Evolutionary conservation across 2,113 vertebrate genomes (phyloP).

Genomic region (Myotis yumanensis): DNA sequence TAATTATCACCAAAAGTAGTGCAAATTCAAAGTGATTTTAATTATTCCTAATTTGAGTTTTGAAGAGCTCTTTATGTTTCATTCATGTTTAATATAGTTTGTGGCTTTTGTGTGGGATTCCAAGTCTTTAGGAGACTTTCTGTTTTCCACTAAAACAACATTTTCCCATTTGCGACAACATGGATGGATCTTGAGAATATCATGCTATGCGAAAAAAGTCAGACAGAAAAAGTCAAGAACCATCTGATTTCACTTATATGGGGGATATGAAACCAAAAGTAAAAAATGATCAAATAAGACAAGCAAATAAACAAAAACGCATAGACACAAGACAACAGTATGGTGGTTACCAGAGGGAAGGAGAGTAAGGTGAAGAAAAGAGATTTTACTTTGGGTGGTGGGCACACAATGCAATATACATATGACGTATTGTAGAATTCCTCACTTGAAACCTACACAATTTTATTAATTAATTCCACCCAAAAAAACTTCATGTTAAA

Average conservation of each 20-base stretch:
- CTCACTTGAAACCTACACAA: neutral
- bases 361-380: neutral
- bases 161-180: neutral
- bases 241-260: neutral
- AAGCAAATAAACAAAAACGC: neutral
- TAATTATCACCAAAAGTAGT: slow-evolving; percentile 63
- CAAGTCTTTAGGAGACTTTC: slow-evolving; percentile 27
- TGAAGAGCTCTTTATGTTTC: slow-evolving; percentile 58
- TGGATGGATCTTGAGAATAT: neutral
- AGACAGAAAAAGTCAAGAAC: neutral
- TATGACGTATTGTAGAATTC: neutral
- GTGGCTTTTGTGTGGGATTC: slow-evolving; percentile 41
- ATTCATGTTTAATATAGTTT: slow-evolving; percentile 59
- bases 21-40: slow-evolving; percentile 59
- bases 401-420: neutral
- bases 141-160: neutral
- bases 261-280: neutral
- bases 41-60: slow-evolving; percentile 56
- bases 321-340: neutral
- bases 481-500: neutral
- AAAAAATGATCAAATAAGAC: neutral
- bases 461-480: neutral
- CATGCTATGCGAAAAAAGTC: neutral
- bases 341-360: neutral
- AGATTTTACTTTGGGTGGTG: neutral